Evolutionary conservation across 2,888 invertebrate genomes (phyloP).

Genomic region (Lymantria monacha): DNA sequence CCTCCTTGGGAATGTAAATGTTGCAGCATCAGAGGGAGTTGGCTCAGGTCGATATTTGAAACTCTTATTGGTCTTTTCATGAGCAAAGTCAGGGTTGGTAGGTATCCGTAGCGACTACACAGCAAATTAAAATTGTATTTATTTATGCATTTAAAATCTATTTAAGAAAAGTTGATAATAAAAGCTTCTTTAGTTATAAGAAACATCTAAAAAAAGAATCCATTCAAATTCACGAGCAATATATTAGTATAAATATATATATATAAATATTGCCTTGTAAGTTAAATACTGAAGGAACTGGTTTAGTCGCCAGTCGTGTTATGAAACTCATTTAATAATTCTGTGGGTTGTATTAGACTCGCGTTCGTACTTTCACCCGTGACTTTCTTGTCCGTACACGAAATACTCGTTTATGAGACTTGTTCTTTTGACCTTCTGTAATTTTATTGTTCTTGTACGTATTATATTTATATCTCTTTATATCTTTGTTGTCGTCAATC

Average conservation of each 20-base stretch:
- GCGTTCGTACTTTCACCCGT: conserved; percentile 70
- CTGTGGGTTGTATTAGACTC: conserved; percentile 62
- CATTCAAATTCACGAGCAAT: not conserved
- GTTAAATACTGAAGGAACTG: conserved; percentile 48
- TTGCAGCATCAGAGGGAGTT: too few species aligned
- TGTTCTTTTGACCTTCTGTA: conserved; percentile 64
- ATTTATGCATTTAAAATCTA: too few species aligned
- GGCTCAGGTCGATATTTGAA: too few species aligned
- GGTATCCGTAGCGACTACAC: too few species aligned
- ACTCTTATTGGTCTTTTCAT: too few species aligned
- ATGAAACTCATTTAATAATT: conserved; percentile 71
- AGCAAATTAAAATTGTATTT: too few species aligned
- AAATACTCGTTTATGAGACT: conserved; percentile 42
- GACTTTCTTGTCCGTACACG: conserved; percentile 64
- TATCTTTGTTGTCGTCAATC: conserved; percentile 52
- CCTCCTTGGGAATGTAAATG: too few species aligned
- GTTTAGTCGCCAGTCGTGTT: conserved; percentile 67
- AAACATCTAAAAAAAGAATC: too few species aligned
- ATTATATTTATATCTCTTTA: conserved; percentile 50
- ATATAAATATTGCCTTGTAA: conserved; percentile 41
- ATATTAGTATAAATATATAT: not conserved
- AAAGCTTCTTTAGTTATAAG: too few species aligned
- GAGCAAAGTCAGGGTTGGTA: too few species aligned
- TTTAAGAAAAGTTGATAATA: too few species aligned
- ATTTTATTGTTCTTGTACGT: conserved; percentile 60